Base-by-base conservation (phyloP, 2,797 vertebrate species). In the Neosalanx taihuensis region DNA sequence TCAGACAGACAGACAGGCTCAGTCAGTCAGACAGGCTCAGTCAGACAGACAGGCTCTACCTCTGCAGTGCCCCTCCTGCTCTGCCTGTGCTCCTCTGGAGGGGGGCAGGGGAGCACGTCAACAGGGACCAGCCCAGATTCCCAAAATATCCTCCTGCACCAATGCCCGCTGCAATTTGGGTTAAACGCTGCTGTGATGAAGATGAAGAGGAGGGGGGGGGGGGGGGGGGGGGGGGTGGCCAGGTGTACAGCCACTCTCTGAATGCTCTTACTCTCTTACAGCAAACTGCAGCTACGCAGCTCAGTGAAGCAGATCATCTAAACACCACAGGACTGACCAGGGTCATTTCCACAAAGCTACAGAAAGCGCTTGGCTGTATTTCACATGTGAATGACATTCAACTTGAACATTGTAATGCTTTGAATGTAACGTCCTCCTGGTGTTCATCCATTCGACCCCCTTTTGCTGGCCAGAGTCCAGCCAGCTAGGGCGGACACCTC, bases 81-180 rank as follows among this genome's bases (percentile, higher is more conserved):
- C 26, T 60, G 2, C 6, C 58, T 58, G 18, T 58, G 23, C 5
- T 6, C 20, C 56, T 5, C 20, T 31, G 13, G 13, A 57, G 33
- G 59, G 75, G 69, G 60, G 41, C 53, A 70, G 81, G 75, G 77
- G 67, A 75, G 70, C 60, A 46, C 31, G 41, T 46, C 84, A 82
- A 73, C 80, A 75, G 74, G 56, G 76, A 80, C 77, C 80, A 79
- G 83, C 79, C 81, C 81, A 76, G 84, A 75, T 89, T 87, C 83
- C 79, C 81, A 87, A 90, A 86, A 84, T 87, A 88, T 83, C 85
- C 63, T 72, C 76, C 64, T 76, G 72, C 76, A 75, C 76, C 83
- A 80, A 70, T 66, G 74, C 65, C 78, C 78, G 79, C 75, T 85
- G 80, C 85, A 84, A 84, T 89, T 87, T 83, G 60, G 76, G 81